These are phyloP conservation scores for Pampusana beccarii DNA, from an alignment of 2,113 vertebrate species.

Conservation along the genomic window DNA sequence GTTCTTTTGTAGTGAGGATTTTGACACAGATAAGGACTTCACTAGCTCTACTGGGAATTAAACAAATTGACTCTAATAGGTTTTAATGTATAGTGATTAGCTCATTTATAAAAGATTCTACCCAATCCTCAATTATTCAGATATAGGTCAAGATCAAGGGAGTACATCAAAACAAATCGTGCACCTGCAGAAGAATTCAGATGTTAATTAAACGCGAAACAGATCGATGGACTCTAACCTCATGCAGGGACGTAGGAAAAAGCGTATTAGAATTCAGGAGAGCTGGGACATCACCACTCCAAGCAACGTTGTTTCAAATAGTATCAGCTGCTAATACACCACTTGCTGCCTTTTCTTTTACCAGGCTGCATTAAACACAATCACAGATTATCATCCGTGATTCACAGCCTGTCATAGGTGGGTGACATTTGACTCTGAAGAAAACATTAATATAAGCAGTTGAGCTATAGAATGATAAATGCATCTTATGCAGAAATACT, in stretches of 20 bases:
- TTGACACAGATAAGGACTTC: conserved; percentile 37
- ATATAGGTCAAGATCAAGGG: conserved; percentile 62
- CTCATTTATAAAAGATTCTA: conserved; percentile 67
- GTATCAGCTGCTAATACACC: neutral
- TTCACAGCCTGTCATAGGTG: neutral
- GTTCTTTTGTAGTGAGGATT: conserved; percentile 25
- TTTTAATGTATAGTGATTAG: conserved; percentile 71
- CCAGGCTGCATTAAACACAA: neutral
- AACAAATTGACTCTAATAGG: conserved; percentile 70
- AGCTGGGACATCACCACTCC: neutral
- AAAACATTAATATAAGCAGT: neutral
- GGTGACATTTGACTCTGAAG: conserved; percentile 4
- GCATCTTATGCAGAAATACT: neutral
- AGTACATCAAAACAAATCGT: conserved; percentile 57
- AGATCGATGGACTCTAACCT: conserved; percentile 45
- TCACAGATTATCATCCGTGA: neutral
- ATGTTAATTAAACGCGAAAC: conserved; percentile 65
- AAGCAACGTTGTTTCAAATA: neutral
- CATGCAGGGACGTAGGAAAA: neutral
- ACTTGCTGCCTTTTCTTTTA: neutral
- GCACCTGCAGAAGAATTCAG: conserved; percentile 43
- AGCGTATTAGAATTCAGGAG: neutral
- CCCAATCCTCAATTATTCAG: conserved; percentile 66
- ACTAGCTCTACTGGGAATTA: conserved; percentile 59
- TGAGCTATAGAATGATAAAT: neutral